Conservation (phyloP, 2,888 invertebrate species). For the Dryobota labecula region DNA sequence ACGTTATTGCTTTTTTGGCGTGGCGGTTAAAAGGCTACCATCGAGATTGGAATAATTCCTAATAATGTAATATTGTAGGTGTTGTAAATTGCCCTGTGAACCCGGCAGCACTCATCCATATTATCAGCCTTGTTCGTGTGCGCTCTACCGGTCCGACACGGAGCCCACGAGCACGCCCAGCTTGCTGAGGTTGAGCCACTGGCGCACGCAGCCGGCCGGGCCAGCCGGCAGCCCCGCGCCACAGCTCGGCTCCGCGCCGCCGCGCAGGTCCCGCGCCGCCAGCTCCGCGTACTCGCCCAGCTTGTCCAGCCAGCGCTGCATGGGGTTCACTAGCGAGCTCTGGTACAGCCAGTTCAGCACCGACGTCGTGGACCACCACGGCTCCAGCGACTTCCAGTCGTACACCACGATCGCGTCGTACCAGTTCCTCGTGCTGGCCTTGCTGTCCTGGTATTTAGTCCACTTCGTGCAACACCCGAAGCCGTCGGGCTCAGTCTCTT, state of each 20-base stretch:
- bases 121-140: conserved; percentile 53
- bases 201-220: conserved; percentile 69
- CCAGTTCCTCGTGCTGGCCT: conserved; percentile 67
- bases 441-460: conserved; percentile 70
- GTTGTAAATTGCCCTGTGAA: conserved; percentile 62
- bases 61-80: conserved; percentile 33
- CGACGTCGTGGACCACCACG: conserved; percentile 79
- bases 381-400: conserved; percentile 75
- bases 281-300: conserved; percentile 75
- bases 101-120: conserved; percentile 52
- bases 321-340: conserved; percentile 79
- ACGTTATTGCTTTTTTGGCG: too few species aligned
- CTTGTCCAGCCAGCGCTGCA: conserved; percentile 84
- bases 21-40: too few species aligned
- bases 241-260: conserved; percentile 7
- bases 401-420: conserved; percentile 67
- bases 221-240: conserved; percentile 53
- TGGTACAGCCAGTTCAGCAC: conserved; percentile 81
- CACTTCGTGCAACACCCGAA: conserved; percentile 79
- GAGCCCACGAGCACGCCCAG: conserved; percentile 76
- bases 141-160: conserved; percentile 79
- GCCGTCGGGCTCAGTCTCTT: conserved; percentile 54
- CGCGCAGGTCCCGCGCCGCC: conserved; percentile 46
- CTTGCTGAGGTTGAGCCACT: conserved; percentile 78
- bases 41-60: conserved; percentile 40